Percentiles rank a stretch among this genome's conserved stretches.
Evolutionary conservation across 2,113 vertebrate genomes (phyloP).

Genomic region (Rostratula benghalensis): DNA sequence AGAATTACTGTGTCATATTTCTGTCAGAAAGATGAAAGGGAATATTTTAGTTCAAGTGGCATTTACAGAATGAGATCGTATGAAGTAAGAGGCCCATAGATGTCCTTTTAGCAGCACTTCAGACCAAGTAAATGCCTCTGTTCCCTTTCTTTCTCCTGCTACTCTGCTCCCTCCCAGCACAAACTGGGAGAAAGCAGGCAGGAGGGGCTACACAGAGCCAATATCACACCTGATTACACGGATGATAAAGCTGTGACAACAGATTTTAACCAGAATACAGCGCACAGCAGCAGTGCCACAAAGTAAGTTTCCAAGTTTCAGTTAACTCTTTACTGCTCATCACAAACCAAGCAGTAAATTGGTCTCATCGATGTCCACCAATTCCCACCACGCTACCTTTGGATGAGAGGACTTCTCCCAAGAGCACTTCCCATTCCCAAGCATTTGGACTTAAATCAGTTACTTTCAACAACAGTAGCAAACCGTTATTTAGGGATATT

Average conservation of each 20-base stretch:
- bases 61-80: slow-evolving; percentile 69
- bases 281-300: neutral
- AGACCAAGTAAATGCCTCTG: slow-evolving; percentile 58
- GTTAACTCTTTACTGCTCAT: slow-evolving; percentile 1
- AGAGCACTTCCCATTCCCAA: neutral
- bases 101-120: slow-evolving; percentile 64
- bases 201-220: slow-evolving; percentile 21
- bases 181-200: slow-evolving; percentile 35
- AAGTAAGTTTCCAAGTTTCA: neutral
- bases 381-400: neutral
- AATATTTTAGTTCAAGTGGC: slow-evolving; percentile 78
- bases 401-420: neutral
- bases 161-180: slow-evolving; percentile 7
- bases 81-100: slow-evolving; percentile 51
- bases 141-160: slow-evolving; percentile 27
- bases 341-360: neutral
- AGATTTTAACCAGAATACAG: slow-evolving; percentile 33
- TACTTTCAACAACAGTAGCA: neutral
- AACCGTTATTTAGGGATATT: neutral
- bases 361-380: neutral
- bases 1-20: slow-evolving; percentile 79
- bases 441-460: neutral
- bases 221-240: slow-evolving; percentile 52
- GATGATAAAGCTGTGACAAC: slow-evolving; percentile 45
- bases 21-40: slow-evolving; percentile 80